phyloP scores from a whole-genome alignment of 2,888 invertebrate genomes.

The Caenorhabditis macrosperma region DNA sequence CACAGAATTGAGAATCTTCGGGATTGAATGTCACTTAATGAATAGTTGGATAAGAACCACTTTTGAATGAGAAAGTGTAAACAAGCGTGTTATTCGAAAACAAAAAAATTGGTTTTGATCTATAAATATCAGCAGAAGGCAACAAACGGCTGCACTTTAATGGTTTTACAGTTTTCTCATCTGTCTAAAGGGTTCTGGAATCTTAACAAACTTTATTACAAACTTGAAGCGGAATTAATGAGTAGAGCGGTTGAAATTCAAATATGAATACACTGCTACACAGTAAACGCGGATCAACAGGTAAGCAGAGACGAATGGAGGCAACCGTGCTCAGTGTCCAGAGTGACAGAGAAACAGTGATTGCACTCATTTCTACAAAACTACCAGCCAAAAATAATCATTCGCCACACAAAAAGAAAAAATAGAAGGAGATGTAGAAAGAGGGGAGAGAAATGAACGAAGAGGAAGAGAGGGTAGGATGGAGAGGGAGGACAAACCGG shows the following conservation, averaged over 20 bases:
- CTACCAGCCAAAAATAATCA: constrained; percentile 51
- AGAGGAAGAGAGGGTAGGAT: not conserved
- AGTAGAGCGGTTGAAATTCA: constrained; percentile 15
- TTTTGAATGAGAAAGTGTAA: no score
- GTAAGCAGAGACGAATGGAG: constrained; percentile 26
- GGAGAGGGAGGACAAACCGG: constrained; percentile 43
- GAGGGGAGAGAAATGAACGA: not conserved
- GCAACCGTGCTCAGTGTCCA: not conserved
- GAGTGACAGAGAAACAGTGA: not conserved
- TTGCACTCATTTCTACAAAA: constrained; percentile 39
- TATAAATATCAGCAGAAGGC: no score
- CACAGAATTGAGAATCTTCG: no score
- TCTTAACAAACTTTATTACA: constrained; percentile 57
- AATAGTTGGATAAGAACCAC: no score
- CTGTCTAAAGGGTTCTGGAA: no score
- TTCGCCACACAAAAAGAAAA: constrained; percentile 27
- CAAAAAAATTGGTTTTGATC: no score
- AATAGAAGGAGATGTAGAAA: not conserved
- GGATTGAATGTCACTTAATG: no score
- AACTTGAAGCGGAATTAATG: constrained; percentile 26
- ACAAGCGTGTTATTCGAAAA: no score
- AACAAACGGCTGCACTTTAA: no score
- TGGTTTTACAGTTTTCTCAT: no score
- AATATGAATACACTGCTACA: constrained; percentile 13
- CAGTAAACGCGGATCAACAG: constrained; percentile 36